These are phyloP conservation scores for Syngnathus floridae DNA, from an alignment of 2,113 vertebrate genomes.

Conservation along the genomic window DNA sequence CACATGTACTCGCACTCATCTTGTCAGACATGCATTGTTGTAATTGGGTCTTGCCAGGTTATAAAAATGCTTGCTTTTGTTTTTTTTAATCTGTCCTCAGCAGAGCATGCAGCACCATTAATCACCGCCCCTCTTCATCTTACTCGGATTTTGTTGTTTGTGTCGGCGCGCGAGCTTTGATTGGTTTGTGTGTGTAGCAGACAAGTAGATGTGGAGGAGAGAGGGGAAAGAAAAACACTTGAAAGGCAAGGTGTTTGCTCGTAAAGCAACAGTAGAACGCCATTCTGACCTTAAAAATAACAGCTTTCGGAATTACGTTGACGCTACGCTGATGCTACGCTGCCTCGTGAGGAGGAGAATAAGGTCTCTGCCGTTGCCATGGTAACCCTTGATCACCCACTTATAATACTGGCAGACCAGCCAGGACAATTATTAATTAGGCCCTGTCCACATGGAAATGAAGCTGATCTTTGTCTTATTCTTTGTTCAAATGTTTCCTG, in stretches of 20 bases:
- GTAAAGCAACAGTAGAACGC: background rate
- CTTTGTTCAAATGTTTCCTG: no score
- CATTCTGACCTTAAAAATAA: background rate
- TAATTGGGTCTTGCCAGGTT: constrained; percentile 67
- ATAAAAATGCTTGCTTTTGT: constrained; percentile 66
- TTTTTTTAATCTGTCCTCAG: constrained; percentile 53
- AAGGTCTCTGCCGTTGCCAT: background rate
- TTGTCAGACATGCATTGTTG: constrained; percentile 46
- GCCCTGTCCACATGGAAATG: no score
- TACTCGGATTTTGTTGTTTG: constrained; percentile 33
- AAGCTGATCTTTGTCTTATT: no score
- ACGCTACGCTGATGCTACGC: background rate
- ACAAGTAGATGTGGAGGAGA: background rate
- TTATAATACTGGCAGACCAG: background rate
- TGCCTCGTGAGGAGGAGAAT: background rate
- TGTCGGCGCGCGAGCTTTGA: background rate
- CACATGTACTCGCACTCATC: constrained; percentile 9
- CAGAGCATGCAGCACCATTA: constrained; percentile 54
- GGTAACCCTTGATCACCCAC: background rate
- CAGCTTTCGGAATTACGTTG: background rate
- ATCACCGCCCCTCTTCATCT: constrained; percentile 57
- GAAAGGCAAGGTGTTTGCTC: background rate
- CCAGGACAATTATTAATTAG: background rate
- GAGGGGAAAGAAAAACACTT: background rate
- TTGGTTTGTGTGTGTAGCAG: background rate